These are phyloP conservation scores for Sylvia borin DNA, from an alignment of 2,797 vertebrate species.

Conservation along the genomic window DNA sequence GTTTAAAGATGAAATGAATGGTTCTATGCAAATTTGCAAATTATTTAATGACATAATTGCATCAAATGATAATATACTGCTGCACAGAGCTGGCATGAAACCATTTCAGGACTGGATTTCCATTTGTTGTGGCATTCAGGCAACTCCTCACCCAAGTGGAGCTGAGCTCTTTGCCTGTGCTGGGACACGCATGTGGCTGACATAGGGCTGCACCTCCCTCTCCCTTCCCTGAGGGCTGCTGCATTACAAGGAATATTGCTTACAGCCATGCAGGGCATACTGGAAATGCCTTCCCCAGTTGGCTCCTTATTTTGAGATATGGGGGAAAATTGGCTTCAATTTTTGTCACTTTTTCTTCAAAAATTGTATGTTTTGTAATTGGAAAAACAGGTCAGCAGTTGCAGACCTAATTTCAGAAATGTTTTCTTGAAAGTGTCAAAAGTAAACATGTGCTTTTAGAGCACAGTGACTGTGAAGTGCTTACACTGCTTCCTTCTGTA, in stretches of 20 bases:
- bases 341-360: neutral
- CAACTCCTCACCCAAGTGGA: neutral
- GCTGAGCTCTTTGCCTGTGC: neutral
- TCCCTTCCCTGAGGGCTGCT: neutral
- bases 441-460: neutral
- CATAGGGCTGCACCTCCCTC: neutral
- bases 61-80: slow-evolving; percentile 27
- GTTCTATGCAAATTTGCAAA: slow-evolving; percentile 43
- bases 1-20: slow-evolving; percentile 54
- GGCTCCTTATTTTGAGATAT: neutral
- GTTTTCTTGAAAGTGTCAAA: neutral
- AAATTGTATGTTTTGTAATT: neutral
- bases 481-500: neutral
- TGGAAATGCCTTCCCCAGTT: neutral
- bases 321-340: neutral
- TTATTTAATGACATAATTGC: slow-evolving; percentile 57
- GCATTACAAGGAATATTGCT: neutral
- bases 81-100: slow-evolving; percentile 12
- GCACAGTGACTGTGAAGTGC: neutral
- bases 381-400: neutral
- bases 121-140: neutral
- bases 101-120: neutral
- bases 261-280: neutral
- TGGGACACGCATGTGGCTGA: neutral
- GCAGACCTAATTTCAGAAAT: neutral